Base-by-base conservation (phyloP, 1,140 invertebrate genomes). In the Pinna nobilis region DNA sequence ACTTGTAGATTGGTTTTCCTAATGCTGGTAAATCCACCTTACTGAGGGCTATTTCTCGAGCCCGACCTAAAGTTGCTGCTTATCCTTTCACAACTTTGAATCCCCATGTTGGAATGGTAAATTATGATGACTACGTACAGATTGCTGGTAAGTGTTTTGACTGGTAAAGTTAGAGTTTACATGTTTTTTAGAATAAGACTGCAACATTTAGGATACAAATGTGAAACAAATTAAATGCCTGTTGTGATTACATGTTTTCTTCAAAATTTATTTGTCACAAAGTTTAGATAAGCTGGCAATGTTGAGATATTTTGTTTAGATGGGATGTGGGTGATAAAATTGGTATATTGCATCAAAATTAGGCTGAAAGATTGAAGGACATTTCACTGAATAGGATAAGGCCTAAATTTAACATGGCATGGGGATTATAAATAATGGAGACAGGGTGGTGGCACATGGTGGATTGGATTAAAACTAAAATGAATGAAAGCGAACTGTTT, bases 1-100 rank as follows among this genome's bases (percentile, higher is more conserved):
- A 70, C 74, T 88, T 89, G 57, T 79, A 94, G 94, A 93, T 98
- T 82, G 97, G 97, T 1, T 94, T 97, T 89, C 97, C 98, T 35
- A 98, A 99, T 92, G 97, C 96, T 60, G 98, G 98, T 1, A 99
- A 99, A 90, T 98, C 96, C 80, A 97, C 97, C 0, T 89, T 99
- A 37, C 90, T 99, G 0, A 91, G 95, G 80, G 95, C 97, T 0
- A 92, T 99, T 60, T 95, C 96, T 0, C 89, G 97, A 71, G 98
- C 98, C 0, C 92, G 94, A 67, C 97, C 98, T 0, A 97, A 97
- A 88, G 94, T 99, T 6, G 98, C 98, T 0, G 90, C 95, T 0
- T 99, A 99, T 90, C 95, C 98, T 1, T 88, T 99, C 84, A 99
- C 98, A 18, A 99, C 98, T 0, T 88, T 98, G 0, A 93, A 93